Base-by-base conservation (phyloP, 2,888 invertebrate species). In the Thera britannica region DNA sequence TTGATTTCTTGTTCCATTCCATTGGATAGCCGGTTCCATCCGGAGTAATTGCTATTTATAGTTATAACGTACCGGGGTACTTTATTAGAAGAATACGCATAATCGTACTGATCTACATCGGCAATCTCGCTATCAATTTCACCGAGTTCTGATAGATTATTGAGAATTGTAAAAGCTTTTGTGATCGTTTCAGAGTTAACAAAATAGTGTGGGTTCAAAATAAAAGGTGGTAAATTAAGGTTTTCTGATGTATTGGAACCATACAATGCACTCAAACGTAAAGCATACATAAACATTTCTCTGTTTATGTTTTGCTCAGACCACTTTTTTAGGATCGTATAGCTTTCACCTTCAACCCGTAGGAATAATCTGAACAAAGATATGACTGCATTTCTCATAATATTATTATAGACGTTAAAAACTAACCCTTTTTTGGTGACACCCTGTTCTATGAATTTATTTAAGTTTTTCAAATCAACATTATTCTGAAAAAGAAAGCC, bases 1-100 rank as follows among this genome's bases (percentile, higher is more conserved):
- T 95, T 94, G 9, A 96, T 78, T 65, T 92, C 88, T 73, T 93
- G 90, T 72, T 95, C 94, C 62, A 91, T 90, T 67, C 84, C 87
- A 64, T 87, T 84, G 84, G 89, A 76, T 75, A 86, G 79, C 84
- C 93, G 70, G 78, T 95, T 95, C 94, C 94, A 95, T 61, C 93
- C 87, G 1, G 93, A 93, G 74, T 93, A 92, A 73, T 93, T 93
- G 7, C 85, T 81, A 62, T 92, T 90, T 2, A 93, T 86, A 7
- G 78, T 75, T 38, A 91, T 72, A 2, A 76, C 75, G 35, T 86
- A 74, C 66, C 52, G 38, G 38, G 58, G 23, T 12, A 46, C 23
- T 51, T 78, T 80, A 46, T 51, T 48, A 2, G 58, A 48, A 7
- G 54, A 34, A 57, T 52, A 62, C 35, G 35, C 5, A 35, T 68